Evolutionary conservation across 2,113 vertebrate species (phyloP).

Genomic region (Hippocampus barbouri): DNA sequence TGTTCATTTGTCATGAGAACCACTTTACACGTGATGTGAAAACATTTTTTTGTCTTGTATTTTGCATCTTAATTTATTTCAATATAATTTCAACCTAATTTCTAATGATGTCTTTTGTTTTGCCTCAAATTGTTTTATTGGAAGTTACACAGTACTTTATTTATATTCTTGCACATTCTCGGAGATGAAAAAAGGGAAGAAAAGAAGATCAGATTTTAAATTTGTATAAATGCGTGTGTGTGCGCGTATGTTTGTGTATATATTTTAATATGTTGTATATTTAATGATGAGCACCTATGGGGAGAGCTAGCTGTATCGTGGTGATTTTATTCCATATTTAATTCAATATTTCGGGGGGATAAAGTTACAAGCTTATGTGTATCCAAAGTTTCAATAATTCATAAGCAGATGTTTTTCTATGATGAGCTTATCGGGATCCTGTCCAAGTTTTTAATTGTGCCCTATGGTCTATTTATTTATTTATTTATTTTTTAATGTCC

Average conservation of each 20-base stretch:
- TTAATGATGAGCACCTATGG: slow-evolving; percentile 74
- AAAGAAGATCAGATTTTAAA: slow-evolving; percentile 65
- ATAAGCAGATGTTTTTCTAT: slow-evolving; percentile 65
- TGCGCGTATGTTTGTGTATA: slow-evolving; percentile 56
- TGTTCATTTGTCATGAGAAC: background rate
- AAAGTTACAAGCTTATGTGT: slow-evolving; percentile 57
- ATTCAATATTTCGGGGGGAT: slow-evolving; percentile 49
- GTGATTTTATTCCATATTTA: slow-evolving; percentile 77
- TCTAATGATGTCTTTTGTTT: background rate
- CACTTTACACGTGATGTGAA: background rate
- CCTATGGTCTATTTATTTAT: slow-evolving; percentile 65
- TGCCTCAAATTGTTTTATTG: slow-evolving; percentile 8
- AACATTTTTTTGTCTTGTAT: background rate
- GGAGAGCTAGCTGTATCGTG: slow-evolving; percentile 76
- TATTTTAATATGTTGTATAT: slow-evolving; percentile 80
- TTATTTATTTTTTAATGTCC: slow-evolving; percentile 41
- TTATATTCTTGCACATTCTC: slow-evolving; percentile 54
- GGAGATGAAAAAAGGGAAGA: slow-evolving; percentile 45
- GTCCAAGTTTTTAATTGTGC: slow-evolving; percentile 67
- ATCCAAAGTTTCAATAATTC: slow-evolving; percentile 68
- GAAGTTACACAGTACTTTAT: slow-evolving; percentile 30
- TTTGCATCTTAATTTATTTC: slow-evolving; percentile 43
- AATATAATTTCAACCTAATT: background rate
- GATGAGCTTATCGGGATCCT: slow-evolving; percentile 58
- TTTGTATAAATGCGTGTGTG: slow-evolving; percentile 65